Percentiles rank a stretch among this genome's conserved stretches.
Conservation (phyloP, 2,797 vertebrate species). For the Acanthurus tractus region DNA sequence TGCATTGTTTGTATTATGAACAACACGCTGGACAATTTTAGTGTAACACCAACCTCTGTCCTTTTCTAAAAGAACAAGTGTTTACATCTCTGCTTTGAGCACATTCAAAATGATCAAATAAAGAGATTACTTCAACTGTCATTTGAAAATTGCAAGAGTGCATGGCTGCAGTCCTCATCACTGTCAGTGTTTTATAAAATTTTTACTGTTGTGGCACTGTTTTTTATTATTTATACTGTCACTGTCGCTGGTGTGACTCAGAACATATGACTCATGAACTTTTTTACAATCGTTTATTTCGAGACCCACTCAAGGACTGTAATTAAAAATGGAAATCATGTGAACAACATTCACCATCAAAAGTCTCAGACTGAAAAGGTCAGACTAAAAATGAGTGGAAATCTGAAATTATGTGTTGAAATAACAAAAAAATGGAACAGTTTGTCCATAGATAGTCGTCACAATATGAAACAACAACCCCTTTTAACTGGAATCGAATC, state of each 20-base stretch:
- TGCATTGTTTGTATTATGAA: conserved; percentile 72
- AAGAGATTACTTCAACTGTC: conserved; percentile 61
- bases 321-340: conserved; percentile 7
- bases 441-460: not conserved
- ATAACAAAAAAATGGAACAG: not conserved
- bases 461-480: not conserved
- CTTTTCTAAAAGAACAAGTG: conserved; percentile 75
- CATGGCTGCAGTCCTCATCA: conserved; percentile 30
- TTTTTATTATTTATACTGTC: conserved; percentile 10
- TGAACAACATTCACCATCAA: not conserved
- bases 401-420: not conserved
- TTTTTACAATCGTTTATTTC: not conserved
- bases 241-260: conserved; percentile 14
- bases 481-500: not conserved
- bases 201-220: conserved; percentile 12
- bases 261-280: conserved; percentile 10
- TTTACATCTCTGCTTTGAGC: conserved; percentile 77
- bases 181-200: not conserved
- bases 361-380: not conserved
- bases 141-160: conserved; percentile 27
- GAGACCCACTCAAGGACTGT: not conserved
- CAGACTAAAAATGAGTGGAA: not conserved
- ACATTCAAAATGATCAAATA: conserved; percentile 78
- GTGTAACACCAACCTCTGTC: conserved; percentile 56
- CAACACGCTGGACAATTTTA: conserved; percentile 54